These are phyloP conservation scores for Clostera curtula DNA, from an alignment of 2,888 invertebrate genomes.

Conservation along the genomic window DNA sequence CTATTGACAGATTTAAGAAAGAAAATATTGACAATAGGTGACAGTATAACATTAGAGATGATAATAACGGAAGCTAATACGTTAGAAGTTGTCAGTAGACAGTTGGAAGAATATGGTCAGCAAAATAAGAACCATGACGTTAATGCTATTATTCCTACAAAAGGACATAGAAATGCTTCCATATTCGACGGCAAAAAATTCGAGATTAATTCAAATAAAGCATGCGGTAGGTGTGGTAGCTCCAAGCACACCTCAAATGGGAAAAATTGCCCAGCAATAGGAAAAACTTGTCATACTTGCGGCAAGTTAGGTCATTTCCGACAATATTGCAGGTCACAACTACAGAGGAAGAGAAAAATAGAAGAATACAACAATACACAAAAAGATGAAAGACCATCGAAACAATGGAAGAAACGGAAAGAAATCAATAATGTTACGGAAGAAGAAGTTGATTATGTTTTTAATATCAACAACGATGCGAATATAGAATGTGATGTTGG, in stretches of 20 bases:
- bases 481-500: conserved; percentile 10
- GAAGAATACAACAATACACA: neutral
- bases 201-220: neutral
- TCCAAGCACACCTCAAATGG: conserved; percentile 2
- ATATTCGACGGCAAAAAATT: neutral
- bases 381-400: neutral
- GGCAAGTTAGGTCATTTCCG: conserved; percentile 7
- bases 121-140: conserved; percentile 1
- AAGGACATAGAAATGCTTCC: neutral
- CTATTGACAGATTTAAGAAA: conserved; percentile 10
- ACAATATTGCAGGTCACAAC: conserved; percentile 1
- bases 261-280: conserved; percentile 8
- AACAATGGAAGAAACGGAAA: conserved; percentile 1
- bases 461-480: conserved; percentile 11
- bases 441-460: conserved; percentile 10
- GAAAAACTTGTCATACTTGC: conserved; percentile 6
- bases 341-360: neutral
- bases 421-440: neutral
- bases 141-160: no score
- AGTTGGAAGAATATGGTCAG: conserved; percentile 4
- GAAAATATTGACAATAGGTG: conserved; percentile 12
- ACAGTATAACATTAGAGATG: conserved; percentile 7
- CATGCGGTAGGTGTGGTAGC: conserved; percentile 7
- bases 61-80: conserved; percentile 12
- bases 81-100: conserved; percentile 4